A percentile compares a stretch with the other conserved stretches of the same genome.
These are phyloP conservation scores for Atrichornis clamosus DNA, from an alignment of 2,113 vertebrate species.

Conservation along the genomic window DNA sequence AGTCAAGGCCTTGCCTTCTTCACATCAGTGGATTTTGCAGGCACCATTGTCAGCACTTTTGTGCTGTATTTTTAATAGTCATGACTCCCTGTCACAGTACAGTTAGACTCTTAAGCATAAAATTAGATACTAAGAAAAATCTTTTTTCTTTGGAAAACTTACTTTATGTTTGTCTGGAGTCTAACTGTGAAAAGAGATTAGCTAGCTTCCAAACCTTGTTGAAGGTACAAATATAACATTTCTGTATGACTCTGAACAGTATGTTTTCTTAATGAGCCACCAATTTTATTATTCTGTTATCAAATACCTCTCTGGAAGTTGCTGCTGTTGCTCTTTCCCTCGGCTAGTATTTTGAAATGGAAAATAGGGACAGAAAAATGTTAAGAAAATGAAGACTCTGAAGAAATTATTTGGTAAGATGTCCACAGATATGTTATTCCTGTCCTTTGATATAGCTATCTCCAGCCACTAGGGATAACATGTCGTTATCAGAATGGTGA, in stretches of 20 bases:
- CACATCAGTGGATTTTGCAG: not conserved
- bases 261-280: not conserved
- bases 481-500: not conserved
- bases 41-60: not conserved
- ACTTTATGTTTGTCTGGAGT: not conserved
- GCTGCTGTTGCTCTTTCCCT: fast-evolving
- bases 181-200: not conserved
- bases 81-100: not conserved
- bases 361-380: not conserved
- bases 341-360: not conserved
- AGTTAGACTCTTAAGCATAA: not conserved
- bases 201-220: not conserved
- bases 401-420: not conserved
- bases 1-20: not conserved
- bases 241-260: not conserved
- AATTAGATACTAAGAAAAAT: not conserved
- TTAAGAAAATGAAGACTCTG: not conserved
- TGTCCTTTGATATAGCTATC: not conserved
- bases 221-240: not conserved
- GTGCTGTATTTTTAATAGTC: not conserved
- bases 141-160: not conserved
- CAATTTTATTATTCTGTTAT: not conserved
- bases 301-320: not conserved
- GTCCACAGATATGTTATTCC: not conserved
- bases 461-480: not conserved